A percentile compares a stretch with the other conserved stretches of the same genome.
Conservation (phyloP, 1,140 invertebrate genomes). For the Bombus balteatus region DNA sequence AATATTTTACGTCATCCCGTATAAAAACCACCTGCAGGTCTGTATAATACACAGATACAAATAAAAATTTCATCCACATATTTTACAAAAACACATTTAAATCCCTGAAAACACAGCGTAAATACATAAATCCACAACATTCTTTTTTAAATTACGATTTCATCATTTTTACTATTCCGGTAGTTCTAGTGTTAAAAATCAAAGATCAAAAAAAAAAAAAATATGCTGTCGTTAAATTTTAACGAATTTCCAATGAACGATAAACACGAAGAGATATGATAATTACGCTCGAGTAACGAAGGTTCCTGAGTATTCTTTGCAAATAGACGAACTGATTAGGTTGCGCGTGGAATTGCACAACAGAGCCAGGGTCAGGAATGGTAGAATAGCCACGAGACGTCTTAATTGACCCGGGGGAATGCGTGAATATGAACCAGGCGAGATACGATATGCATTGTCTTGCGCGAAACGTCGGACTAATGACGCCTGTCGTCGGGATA, state of each 20-base stretch:
- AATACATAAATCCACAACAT: too few relatives aligned
- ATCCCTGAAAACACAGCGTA: too few relatives aligned
- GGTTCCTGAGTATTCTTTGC: constrained; percentile 6
- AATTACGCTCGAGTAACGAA: constrained; percentile 15
- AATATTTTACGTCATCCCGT: too few relatives aligned
- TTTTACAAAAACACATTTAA: too few relatives aligned
- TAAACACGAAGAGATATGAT: background rate
- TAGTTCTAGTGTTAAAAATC: background rate
- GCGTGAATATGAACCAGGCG: constrained; percentile 59
- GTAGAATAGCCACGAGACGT: constrained; percentile 69
- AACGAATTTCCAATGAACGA: background rate
- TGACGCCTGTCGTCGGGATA: constrained; percentile 37
- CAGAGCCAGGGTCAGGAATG: constrained; percentile 59
- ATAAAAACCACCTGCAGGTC: too few relatives aligned
- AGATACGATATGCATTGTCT: constrained; percentile 55
- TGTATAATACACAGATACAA: too few relatives aligned
- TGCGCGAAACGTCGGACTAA: constrained; percentile 46
- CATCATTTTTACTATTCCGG: background rate
- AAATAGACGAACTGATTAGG: constrained; percentile 21
- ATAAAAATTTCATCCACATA: too few relatives aligned
- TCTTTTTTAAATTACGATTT: background rate
- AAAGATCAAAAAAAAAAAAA: background rate
- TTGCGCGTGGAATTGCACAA: constrained; percentile 63
- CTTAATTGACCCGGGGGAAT: constrained; percentile 74
- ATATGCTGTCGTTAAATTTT: background rate